phyloP scores from a whole-genome alignment of 1,140 invertebrate genomes.

The Mercenaria mercenaria region DNA sequence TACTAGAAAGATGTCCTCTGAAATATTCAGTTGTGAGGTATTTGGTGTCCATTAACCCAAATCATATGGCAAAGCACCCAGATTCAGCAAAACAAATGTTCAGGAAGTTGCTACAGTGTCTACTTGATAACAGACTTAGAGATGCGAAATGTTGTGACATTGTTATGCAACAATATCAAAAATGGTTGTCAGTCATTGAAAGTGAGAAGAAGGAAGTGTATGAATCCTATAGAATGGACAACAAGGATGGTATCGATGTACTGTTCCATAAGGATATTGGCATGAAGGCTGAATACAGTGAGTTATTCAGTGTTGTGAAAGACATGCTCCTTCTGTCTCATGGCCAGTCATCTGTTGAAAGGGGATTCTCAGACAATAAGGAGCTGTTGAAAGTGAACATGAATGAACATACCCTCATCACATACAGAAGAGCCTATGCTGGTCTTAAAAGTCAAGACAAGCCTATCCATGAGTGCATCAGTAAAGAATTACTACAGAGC shows the following conservation, averaged over 20 bases:
- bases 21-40: slow-evolving; percentile 53
- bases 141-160: slow-evolving; percentile 32
- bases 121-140: slow-evolving; percentile 10
- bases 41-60: slow-evolving; percentile 52
- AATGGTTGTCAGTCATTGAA: slow-evolving; percentile 35
- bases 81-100: slow-evolving; percentile 16
- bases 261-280: slow-evolving; percentile 38
- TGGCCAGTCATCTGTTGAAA: slow-evolving; percentile 49
- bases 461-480: slow-evolving; percentile 19
- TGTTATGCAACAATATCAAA: slow-evolving; percentile 31
- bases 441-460: slow-evolving; percentile 14
- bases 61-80: slow-evolving; percentile 17
- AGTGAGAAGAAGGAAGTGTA: slow-evolving; percentile 23
- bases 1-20: slow-evolving; percentile 54
- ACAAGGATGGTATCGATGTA: slow-evolving; percentile 13
- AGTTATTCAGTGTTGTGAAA: slow-evolving; percentile 39
- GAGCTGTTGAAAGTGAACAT: slow-evolving; percentile 34
- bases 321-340: slow-evolving; percentile 44
- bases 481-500: slow-evolving; percentile 29
- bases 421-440: slow-evolving; percentile 42
- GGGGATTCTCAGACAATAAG: slow-evolving; percentile 58
- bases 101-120: slow-evolving; percentile 6
- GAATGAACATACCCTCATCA: slow-evolving; percentile 32
- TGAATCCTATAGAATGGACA: slow-evolving; percentile 17
- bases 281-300: slow-evolving; percentile 2